Evolutionary conservation across 2,888 invertebrate genomes (phyloP).

Genomic region (Lasiommata megera): DNA sequence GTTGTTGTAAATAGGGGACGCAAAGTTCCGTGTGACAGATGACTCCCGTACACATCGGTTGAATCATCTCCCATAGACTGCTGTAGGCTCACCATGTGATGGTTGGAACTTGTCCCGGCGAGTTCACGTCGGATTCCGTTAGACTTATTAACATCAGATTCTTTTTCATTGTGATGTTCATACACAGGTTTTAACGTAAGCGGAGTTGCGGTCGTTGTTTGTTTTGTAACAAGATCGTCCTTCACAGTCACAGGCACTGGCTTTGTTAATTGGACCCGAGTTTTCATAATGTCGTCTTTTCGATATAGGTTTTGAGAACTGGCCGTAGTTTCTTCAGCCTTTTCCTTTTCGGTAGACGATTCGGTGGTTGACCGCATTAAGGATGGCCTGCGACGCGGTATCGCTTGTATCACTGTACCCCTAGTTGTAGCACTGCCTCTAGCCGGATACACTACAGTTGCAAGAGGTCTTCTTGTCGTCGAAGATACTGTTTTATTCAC

Average conservation of each 20-base stretch:
- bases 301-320: constrained; percentile 61
- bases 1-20: constrained; percentile 86
- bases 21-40: constrained; percentile 83
- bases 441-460: constrained; percentile 76
- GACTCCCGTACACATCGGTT: constrained; percentile 85
- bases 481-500: constrained; percentile 73
- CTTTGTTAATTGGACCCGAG: constrained; percentile 61
- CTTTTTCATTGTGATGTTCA: constrained; percentile 72
- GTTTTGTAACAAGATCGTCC: constrained; percentile 65
- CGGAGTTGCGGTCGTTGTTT: constrained; percentile 64
- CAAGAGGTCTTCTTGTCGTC: constrained; percentile 78
- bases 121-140: constrained; percentile 84
- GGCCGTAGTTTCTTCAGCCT: constrained; percentile 56
- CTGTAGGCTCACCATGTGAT: constrained; percentile 79
- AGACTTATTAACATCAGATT: constrained; percentile 67
- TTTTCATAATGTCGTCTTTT: constrained; percentile 54
- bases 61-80: constrained; percentile 84
- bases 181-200: constrained; percentile 76
- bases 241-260: constrained; percentile 54
- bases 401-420: constrained; percentile 84
- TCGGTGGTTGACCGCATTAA: constrained; percentile 52
- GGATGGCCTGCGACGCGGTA: constrained; percentile 79
- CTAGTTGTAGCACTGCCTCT: constrained; percentile 79
- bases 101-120: constrained; percentile 77
- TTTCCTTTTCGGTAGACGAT: constrained; percentile 52